Percentiles rank a stretch among this genome's conserved stretches.
phyloP scores from a whole-genome alignment of 2,113 vertebrate species.

The Microcebus tavaratra region DNA sequence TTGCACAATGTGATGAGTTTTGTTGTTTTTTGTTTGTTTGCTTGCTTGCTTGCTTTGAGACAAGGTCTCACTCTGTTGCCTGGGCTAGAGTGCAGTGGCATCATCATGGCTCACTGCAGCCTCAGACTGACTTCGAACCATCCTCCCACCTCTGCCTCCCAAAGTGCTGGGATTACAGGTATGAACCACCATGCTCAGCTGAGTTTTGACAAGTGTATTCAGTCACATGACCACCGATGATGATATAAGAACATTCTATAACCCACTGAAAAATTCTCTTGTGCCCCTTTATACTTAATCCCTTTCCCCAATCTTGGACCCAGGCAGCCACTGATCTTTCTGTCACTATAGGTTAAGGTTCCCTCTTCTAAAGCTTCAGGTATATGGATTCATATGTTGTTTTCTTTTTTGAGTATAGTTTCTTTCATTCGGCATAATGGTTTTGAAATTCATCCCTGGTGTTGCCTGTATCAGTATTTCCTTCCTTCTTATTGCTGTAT shows the following conservation, averaged over 20 bases:
- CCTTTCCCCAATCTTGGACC: neutral
- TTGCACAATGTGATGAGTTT: no score
- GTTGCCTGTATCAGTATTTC: neutral
- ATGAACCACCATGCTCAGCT: no score
- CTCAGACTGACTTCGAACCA: neutral
- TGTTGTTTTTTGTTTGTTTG: no score
- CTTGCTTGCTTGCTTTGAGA: neutral
- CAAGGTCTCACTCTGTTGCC: neutral
- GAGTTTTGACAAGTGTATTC: neutral
- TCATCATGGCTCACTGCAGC: neutral
- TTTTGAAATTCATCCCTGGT: neutral
- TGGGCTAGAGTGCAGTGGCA: neutral
- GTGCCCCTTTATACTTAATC: neutral
- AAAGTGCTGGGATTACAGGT: neutral
- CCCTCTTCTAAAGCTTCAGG: neutral
- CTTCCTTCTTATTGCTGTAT: neutral
- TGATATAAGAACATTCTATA: neutral
- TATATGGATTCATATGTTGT: neutral
- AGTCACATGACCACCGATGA: neutral
- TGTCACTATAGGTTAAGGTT: neutral
- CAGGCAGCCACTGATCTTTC: neutral
- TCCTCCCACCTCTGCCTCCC: neutral
- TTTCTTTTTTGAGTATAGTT: neutral
- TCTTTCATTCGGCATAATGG: neutral
- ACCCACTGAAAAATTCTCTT: neutral